Base-by-base conservation (phyloP, 1,140 invertebrate species). In the Apis laboriosa region DNA sequence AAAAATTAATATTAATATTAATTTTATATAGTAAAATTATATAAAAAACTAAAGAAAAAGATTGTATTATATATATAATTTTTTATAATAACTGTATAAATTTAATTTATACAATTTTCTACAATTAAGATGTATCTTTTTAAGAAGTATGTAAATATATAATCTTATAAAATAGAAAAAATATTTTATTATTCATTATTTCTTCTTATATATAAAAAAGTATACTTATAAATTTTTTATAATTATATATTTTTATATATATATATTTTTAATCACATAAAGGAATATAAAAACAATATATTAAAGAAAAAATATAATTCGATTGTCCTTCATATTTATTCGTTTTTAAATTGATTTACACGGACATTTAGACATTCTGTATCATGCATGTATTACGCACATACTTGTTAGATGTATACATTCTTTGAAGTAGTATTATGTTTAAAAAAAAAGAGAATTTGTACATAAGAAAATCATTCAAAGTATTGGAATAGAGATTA, bases 331-430 rank as follows among this genome's bases (percentile, higher is more conserved):
- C 24, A 60, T 15, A 64, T 67, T 17, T 56, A 64, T 67, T 66
- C 43, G 43, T 53, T 55, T 77, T 53, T 19, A 82, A 82, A 82
- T 77, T 77, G 56, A 67, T 82, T 82, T 77, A 34, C n/a, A 68
- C n/a, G 1, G 19, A 19, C 51, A 64, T 53, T 71, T 21, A 9
- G n/a, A 19, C 1, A 9, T 72, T 72, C 53, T 51, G 12, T 51
- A 71, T 53, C 9, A 3, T 51, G n/a, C 51, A 53, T 64, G 49
- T 21, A 55, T 77, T n/a, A 21, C 34, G 9, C 8, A 60, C 15
- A 17, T 43, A 77, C 34, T 71, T 66, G 53, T 83, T 56, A 68
- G 11, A 51, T 9, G 11, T 21, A 56, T 17, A 28, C 12, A 72
- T 66, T 71, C 13, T 49, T 83, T 56, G 2, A 28, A 5, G 9